Conservation (phyloP, 1,140 invertebrate genomes). For the Euwallacea similis region DNA sequence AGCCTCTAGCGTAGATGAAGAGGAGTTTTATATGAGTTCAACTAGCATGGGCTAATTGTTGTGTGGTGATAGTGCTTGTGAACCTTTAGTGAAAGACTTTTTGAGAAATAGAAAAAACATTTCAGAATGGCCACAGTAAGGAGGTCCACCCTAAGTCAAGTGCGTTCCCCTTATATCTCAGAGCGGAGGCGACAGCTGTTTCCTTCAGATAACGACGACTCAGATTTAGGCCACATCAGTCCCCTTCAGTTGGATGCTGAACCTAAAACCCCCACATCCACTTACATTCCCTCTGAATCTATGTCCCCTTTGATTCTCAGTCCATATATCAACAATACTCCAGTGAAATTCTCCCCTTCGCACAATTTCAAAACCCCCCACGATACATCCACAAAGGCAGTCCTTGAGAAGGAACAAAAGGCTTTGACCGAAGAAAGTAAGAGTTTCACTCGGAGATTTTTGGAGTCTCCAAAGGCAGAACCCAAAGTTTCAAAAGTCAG, state of each 20-base stretch:
- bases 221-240: slow-evolving; percentile 44
- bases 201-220: slow-evolving; percentile 18
- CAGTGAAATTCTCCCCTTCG: slow-evolving; percentile 53
- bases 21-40: slow-evolving; percentile 48
- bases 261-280: slow-evolving; percentile 12
- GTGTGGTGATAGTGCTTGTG: background rate
- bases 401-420: slow-evolving; percentile 48
- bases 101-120: slow-evolving; percentile 9
- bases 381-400: slow-evolving; percentile 47
- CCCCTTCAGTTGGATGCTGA: slow-evolving; percentile 36
- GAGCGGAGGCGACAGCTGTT: slow-evolving; percentile 30
- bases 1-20: slow-evolving; percentile 60
- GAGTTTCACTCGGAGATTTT: slow-evolving; percentile 37
- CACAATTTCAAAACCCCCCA: slow-evolving; percentile 59
- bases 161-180: slow-evolving; percentile 22
- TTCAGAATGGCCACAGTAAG: slow-evolving; percentile 1
- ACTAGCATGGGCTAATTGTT: slow-evolving; percentile 36
- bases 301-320: slow-evolving; percentile 38
- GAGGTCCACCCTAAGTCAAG: background rate
- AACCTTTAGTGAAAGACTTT: too few species aligned
- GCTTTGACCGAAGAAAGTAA: slow-evolving; percentile 39
- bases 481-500: slow-evolving; percentile 48
- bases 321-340: slow-evolving; percentile 31
- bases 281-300: slow-evolving; percentile 24
- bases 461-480: slow-evolving; percentile 43